Evolutionary conservation across 2,888 invertebrate species (phyloP), one percentile per base, ranked within the genome.

Genomic region (Nomada hirtipes): DNA sequence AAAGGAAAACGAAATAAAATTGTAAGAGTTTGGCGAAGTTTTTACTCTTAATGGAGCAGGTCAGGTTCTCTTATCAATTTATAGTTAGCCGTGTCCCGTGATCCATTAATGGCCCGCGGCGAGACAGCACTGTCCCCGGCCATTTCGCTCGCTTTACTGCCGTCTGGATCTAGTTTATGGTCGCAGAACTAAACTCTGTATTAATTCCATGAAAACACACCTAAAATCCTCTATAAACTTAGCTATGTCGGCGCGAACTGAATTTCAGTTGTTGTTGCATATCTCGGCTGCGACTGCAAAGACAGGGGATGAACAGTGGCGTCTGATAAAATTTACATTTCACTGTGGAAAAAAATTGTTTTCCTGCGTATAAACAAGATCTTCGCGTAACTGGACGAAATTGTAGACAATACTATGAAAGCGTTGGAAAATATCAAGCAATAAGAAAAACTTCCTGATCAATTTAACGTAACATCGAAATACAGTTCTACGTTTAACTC

Each of bases 131-230:
- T 88, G 90, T 91, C 89, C 90, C 89, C 89, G 89, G 90, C 88
- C 90, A 89, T 91, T 91, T 89, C 89, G 86, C 86, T 76, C 84
- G 88, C 82, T 92, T 91, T 91, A 92, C 91, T 89, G 86, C 89
- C 91, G 91, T 92, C 91, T 91, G 92, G 91, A 91, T 92, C 90
- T 89, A 88, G 89, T 92, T 92, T 92, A 92, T 86, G 90, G 89
- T 89, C 89, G 88, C 90, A 89, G 90, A 91, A 90, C 91, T 91
- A 90, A 91, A 92, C 91, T 91, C 90, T 90, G 90, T 91, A 91
- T 92, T 92, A 92, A 92, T 92, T 91, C 91, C 89, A 91, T 88
- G 91, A 90, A 92, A 91, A 92, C 90, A 89, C 90, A 90, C 88
- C 91, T 91, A 91, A 92, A 91, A 91, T 87, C 83, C 87, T 67